Percentiles rank a stretch among this genome's conserved stretches.
phyloP scores from a whole-genome alignment of 2,797 vertebrate genomes.

The Poeciliopsis infans region DNA sequence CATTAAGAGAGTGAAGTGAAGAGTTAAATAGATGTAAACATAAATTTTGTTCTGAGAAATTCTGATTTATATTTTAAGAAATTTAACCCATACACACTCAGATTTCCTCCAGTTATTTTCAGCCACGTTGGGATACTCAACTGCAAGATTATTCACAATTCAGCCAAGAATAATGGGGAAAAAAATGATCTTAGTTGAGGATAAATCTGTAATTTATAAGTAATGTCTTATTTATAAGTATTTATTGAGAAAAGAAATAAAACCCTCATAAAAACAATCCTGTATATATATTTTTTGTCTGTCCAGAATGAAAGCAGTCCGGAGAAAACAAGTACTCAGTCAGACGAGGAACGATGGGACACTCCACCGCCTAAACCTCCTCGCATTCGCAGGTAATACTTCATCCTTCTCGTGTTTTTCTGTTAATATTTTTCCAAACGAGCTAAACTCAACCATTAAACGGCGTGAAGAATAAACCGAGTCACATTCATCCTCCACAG shows the following conservation, averaged over 20 bases:
- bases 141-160: too few relatives aligned
- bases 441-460: neutral
- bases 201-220: neutral
- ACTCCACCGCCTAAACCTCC: conserved; percentile 96
- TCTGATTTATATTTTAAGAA: too few relatives aligned
- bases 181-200: too few relatives aligned
- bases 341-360: conserved; percentile 89
- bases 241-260: neutral
- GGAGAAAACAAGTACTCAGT: conserved; percentile 83
- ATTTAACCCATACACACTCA: too few relatives aligned
- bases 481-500: conserved; percentile 2
- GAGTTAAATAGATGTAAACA: neutral
- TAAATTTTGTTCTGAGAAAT: too few relatives aligned
- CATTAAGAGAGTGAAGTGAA: neutral
- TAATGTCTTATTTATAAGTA: neutral
- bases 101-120: too few relatives aligned
- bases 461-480: neutral
- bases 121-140: too few relatives aligned
- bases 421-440: neutral
- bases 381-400: conserved; percentile 88
- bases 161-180: too few relatives aligned
- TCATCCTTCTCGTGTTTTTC: neutral
- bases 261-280: neutral
- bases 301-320: conserved; percentile 88
- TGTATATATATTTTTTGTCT: neutral